phyloP scores from a whole-genome alignment of 2,113 vertebrate species.

The Pan troglodytes region DNA sequence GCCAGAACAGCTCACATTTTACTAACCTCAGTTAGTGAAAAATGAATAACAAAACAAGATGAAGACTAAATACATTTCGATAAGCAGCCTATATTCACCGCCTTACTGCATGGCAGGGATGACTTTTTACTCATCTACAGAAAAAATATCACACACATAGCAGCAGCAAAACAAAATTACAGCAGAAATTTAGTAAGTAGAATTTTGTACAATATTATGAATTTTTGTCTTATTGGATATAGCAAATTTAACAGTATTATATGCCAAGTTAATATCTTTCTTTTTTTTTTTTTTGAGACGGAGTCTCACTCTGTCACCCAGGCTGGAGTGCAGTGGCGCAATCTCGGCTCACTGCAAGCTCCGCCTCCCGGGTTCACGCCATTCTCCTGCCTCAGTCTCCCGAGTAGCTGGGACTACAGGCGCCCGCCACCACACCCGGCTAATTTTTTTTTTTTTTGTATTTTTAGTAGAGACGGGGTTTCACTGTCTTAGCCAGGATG shows the following conservation, averaged over 20 bases:
- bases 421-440: too few relatives aligned
- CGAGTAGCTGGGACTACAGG: too few relatives aligned
- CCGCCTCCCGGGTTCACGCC: too few relatives aligned
- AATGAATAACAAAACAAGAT: neutral
- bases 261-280: neutral
- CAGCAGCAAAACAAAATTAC: neutral
- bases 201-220: neutral
- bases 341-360: too few relatives aligned
- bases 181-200: neutral
- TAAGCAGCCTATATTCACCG: neutral
- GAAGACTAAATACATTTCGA: neutral
- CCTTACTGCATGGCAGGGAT: neutral
- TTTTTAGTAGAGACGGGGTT: too few relatives aligned
- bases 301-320: too few relatives aligned
- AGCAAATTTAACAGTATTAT: neutral
- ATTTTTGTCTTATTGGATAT: neutral
- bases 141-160: neutral
- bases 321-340: too few relatives aligned
- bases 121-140: neutral
- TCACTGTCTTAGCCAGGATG: too few relatives aligned
- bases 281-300: too few relatives aligned
- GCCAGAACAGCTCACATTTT: neutral
- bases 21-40: neutral
- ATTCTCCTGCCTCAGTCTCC: too few relatives aligned
- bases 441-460: too few relatives aligned